Conservation (phyloP, 2,113 vertebrate genomes). For the Rhinoptilus africanus region DNA sequence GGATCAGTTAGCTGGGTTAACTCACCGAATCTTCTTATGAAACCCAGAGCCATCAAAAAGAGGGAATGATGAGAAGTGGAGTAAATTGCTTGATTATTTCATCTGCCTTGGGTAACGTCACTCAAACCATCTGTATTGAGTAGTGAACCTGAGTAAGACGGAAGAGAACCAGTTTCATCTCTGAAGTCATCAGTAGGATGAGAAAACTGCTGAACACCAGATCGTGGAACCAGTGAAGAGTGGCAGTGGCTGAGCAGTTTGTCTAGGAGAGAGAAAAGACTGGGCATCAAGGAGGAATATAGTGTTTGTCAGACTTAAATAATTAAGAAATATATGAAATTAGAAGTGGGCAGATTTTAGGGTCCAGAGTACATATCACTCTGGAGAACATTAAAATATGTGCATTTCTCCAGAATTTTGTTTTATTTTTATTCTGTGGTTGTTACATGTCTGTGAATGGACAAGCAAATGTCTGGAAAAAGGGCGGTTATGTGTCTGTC, state of each 20-base stretch:
- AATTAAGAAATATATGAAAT: neutral
- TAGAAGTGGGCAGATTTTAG: neutral
- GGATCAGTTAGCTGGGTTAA: neutral
- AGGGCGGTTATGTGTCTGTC: neutral
- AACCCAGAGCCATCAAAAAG: neutral
- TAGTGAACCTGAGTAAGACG: neutral
- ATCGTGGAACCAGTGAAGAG: neutral
- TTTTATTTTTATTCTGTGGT: neutral
- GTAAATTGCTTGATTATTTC: neutral
- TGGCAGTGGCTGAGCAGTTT: neutral
- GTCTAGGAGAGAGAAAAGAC: neutral
- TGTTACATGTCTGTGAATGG: neutral
- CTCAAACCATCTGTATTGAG: neutral
- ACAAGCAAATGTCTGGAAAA: neutral
- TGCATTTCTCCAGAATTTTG: neutral
- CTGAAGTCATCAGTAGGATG: neutral
- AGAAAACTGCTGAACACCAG: neutral
- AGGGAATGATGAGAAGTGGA: neutral
- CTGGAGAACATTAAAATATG: neutral
- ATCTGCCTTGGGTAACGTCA: neutral
- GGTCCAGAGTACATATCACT: neutral
- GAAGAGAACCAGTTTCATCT: neutral
- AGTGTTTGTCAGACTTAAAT: neutral
- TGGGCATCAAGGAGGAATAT: neutral
- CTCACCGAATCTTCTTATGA: neutral